A percentile compares a stretch with the other conserved stretches of the same genome.
Conservation (phyloP, 2,888 invertebrate genomes). For the Lycaena phlaeas region DNA sequence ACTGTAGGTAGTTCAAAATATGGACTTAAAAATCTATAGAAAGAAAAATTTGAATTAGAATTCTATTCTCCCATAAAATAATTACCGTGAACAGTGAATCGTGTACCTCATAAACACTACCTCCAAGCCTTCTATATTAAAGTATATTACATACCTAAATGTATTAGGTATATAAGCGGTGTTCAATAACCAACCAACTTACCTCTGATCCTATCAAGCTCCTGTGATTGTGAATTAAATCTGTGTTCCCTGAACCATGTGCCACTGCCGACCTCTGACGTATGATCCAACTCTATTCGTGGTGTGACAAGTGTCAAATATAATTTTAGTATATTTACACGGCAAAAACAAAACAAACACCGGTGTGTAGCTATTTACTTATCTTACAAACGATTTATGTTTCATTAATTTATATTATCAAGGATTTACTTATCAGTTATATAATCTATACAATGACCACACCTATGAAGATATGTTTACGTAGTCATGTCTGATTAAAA, state of each 20-base stretch:
- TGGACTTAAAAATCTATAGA: no score
- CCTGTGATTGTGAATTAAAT: slow-evolving; percentile 76
- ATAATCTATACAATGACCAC: background rate
- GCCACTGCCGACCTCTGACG: slow-evolving; percentile 71
- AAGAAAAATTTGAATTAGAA: no score
- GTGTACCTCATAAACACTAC: no score
- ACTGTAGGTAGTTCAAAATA: no score
- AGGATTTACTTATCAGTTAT: background rate
- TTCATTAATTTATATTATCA: background rate
- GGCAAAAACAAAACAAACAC: slow-evolving; percentile 58
- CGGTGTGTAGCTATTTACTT: slow-evolving; percentile 33
- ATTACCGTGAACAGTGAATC: no score
- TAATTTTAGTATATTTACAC: slow-evolving; percentile 66
- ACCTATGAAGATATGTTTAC: no score
- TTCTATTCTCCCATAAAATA: no score
- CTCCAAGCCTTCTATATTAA: no score
- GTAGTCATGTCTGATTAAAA: no score
- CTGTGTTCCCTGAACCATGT: slow-evolving; percentile 78
- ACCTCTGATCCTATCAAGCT: slow-evolving; percentile 71
- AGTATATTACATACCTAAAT: no score
- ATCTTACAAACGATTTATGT: background rate
- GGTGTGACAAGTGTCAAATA: slow-evolving; percentile 58
- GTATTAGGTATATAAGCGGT: no score
- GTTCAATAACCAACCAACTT: no score
- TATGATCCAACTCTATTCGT: slow-evolving; percentile 70